Percentiles rank a stretch among this genome's conserved stretches.
phyloP scores from a whole-genome alignment of 2,888 invertebrate species.

The Lasioglossum malachurum region DNA sequence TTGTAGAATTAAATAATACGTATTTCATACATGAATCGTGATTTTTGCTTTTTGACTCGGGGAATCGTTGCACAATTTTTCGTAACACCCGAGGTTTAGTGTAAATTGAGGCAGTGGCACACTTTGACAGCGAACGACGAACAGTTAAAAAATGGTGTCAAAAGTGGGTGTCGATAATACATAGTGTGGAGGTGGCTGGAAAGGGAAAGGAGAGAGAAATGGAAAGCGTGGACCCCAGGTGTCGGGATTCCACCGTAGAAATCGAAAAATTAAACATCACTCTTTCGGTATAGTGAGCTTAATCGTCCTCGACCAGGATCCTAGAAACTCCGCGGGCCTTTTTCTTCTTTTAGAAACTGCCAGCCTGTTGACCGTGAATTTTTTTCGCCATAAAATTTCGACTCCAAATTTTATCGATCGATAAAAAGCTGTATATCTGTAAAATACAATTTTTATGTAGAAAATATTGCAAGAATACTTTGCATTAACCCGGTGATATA shows the following conservation, averaged over 20 bases:
- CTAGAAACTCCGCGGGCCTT: neutral
- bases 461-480: neutral
- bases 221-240: slow-evolving; percentile 51
- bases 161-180: slow-evolving; percentile 2
- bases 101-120: neutral
- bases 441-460: neutral
- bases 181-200: slow-evolving; percentile 10
- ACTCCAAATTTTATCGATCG: neutral
- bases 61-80: neutral
- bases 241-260: slow-evolving; percentile 73
- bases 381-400: neutral
- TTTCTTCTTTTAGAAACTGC: slow-evolving; percentile 8
- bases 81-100: neutral
- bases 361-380: slow-evolving; percentile 5
- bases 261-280: slow-evolving; percentile 78
- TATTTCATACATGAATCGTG: too few relatives aligned
- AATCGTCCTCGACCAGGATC: slow-evolving; percentile 11
- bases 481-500: neutral
- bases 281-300: slow-evolving; percentile 61
- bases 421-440: neutral
- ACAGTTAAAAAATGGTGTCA: slow-evolving; percentile 19
- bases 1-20: neutral
- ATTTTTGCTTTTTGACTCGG: neutral
- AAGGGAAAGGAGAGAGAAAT: slow-evolving; percentile 63
- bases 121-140: neutral